Base-by-base conservation (phyloP, 2,888 invertebrate genomes). In the Phragmatobia fuliginosa region DNA sequence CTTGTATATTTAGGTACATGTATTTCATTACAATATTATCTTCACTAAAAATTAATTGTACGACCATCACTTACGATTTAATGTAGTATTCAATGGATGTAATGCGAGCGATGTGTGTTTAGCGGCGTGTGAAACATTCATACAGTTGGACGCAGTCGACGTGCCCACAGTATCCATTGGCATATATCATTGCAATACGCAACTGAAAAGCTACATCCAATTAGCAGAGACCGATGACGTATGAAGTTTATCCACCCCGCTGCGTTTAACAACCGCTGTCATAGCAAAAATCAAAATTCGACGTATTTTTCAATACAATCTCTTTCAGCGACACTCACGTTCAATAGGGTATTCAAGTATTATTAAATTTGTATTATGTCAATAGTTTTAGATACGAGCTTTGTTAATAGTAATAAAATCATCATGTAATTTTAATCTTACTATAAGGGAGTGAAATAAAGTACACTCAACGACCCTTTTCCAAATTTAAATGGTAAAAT, bases 151-250 rank as follows among this genome's bases (percentile, higher is more conserved):
- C 71, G 79, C 72, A 67, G 72, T 68, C 78, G 80, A 77, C 76
- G 81, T 81, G 78, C 78, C 79, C 77, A 76, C 80, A 72, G 66
- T 73, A 71, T 74, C 78, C 81, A 83, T 83, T 78, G 74, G 78
- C 71, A 74, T 74, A 75, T 80, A 83, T 82, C 81, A 82, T 80
- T 85, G 84, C 85, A 85, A 81, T 80, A 79, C 83, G 79, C 85
- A 85, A 78, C 87, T 88, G 91, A 92, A 92, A 93, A 92, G 91
- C 92, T 91, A 89, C 91, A 88, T 90, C 90, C 94, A 94, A 94
- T 94, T 94, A 93, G 85, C 81, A 88, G 85, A 83, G 91, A 87
- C 85, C 91, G 90, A 92, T 92, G 92, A 92, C 88, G 91, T 88
- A 86, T 82, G 82, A 87, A 85, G 85, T 83, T 83, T 85, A 81